Percentiles rank a stretch among this genome's conserved stretches.
Evolutionary conservation across 2,797 vertebrate species (phyloP).

Genomic region (Euthynnus affinis): DNA sequence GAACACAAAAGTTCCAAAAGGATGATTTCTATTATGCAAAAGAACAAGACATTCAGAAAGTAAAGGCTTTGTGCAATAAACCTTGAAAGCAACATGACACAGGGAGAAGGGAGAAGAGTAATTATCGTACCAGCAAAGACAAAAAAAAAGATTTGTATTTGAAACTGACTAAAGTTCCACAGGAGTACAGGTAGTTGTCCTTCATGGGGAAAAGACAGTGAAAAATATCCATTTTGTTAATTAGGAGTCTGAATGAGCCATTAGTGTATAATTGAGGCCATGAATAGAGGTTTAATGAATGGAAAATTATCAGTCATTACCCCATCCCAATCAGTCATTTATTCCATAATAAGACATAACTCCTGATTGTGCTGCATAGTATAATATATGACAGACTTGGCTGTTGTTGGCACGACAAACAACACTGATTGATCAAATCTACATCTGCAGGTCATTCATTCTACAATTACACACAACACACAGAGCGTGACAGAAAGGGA

Average conservation of each 20-base stretch:
- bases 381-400: constrained; percentile 27
- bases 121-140: background rate
- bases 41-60: background rate
- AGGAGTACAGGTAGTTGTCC: constrained; percentile 43
- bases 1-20: background rate
- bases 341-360: constrained; percentile 52
- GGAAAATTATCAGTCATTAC: constrained; percentile 76
- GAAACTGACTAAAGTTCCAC: constrained; percentile 14
- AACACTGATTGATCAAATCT: constrained; percentile 38
- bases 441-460: constrained; percentile 20
- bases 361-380: constrained; percentile 37
- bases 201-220: constrained; percentile 39
- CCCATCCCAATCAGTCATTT: constrained; percentile 71
- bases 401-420: constrained; percentile 47
- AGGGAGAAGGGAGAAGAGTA: background rate
- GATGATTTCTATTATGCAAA: background rate
- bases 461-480: background rate
- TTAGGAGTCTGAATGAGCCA: constrained; percentile 66
- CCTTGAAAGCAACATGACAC: constrained; percentile 8
- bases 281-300: constrained; percentile 78
- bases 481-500: background rate
- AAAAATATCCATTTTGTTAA: constrained; percentile 67
- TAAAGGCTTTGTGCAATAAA: background rate
- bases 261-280: constrained; percentile 66
- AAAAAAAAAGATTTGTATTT: background rate